Conservation (phyloP, 1,140 invertebrate species). For the Radopholus similis region DNA sequence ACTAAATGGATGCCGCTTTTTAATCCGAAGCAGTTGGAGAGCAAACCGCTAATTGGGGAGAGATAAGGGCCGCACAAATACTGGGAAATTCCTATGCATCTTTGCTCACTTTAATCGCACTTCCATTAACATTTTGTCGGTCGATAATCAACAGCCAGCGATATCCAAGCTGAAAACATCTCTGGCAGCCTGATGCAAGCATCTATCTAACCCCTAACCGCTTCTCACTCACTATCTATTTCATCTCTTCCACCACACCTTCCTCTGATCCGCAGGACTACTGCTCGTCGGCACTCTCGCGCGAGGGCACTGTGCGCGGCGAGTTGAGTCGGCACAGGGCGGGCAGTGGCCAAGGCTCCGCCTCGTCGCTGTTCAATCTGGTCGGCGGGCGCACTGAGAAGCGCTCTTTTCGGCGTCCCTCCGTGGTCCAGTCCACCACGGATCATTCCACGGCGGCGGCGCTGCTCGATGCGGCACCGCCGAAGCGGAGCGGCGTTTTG, state of each 20-base stretch:
- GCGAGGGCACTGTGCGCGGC: neutral
- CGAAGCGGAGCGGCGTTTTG: constrained; percentile 19
- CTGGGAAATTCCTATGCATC: too few relatives aligned
- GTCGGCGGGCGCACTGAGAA: constrained; percentile 39
- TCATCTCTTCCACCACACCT: neutral
- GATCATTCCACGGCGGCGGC: constrained; percentile 46
- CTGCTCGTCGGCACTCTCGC: neutral
- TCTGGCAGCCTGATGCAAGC: too few relatives aligned
- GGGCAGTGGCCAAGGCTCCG: neutral
- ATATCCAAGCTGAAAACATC: neutral
- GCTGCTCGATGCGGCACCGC: constrained; percentile 39
- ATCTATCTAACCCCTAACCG: neutral
- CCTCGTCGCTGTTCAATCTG: constrained; percentile 22
- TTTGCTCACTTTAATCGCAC: too few relatives aligned
- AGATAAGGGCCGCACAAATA: too few relatives aligned
- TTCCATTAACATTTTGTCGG: too few relatives aligned
- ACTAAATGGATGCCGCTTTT: too few relatives aligned
- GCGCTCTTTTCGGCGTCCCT: constrained; percentile 52
- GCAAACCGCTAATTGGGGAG: too few relatives aligned
- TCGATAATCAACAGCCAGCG: neutral
- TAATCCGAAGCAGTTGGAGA: too few relatives aligned
- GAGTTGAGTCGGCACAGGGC: neutral
- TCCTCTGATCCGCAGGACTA: neutral
- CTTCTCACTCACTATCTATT: neutral
- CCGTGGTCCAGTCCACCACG: constrained; percentile 25